Percentiles rank a stretch among this genome's conserved stretches.
These are phyloP conservation scores for Atlantisia rogersi DNA, from an alignment of 2,113 vertebrate species.

Conservation along the genomic window DNA sequence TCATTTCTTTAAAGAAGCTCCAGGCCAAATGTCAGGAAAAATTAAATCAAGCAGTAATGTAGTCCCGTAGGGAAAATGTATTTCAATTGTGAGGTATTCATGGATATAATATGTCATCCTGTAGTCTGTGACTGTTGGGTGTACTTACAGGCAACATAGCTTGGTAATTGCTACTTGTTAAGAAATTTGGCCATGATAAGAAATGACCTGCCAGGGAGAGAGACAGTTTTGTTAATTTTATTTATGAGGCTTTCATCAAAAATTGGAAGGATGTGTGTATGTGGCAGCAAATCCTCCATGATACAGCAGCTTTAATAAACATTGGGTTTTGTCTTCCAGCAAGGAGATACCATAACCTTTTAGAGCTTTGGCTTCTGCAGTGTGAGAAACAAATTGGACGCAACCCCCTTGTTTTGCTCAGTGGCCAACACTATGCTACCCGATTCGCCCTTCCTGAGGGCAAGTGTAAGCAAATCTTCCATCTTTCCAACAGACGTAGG, in stretches of 20 bases:
- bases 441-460: not conserved
- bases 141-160: conserved; percentile 26
- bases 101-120: conserved; percentile 53
- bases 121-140: conserved; percentile 57
- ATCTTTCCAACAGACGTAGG: not conserved
- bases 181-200: conserved; percentile 48
- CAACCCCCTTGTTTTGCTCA: not conserved
- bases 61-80: conserved; percentile 56
- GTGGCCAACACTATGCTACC: not conserved
- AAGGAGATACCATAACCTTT: not conserved
- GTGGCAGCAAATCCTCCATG: not conserved
- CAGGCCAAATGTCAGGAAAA: conserved; percentile 66
- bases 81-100: conserved; percentile 68
- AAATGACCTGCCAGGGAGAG: conserved; percentile 29
- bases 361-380: not conserved
- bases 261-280: not conserved
- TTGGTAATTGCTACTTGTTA: conserved; percentile 60
- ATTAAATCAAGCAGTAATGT: conserved; percentile 69
- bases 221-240: conserved; percentile 53
- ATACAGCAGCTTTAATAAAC: not conserved
- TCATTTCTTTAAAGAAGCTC: conserved; percentile 67
- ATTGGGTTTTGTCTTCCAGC: not conserved
- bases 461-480: not conserved
- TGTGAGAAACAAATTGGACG: not conserved
- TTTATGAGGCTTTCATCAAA: conserved; percentile 41